Conservation (phyloP, 2,797 vertebrate genomes). For the Sylvia borin region DNA sequence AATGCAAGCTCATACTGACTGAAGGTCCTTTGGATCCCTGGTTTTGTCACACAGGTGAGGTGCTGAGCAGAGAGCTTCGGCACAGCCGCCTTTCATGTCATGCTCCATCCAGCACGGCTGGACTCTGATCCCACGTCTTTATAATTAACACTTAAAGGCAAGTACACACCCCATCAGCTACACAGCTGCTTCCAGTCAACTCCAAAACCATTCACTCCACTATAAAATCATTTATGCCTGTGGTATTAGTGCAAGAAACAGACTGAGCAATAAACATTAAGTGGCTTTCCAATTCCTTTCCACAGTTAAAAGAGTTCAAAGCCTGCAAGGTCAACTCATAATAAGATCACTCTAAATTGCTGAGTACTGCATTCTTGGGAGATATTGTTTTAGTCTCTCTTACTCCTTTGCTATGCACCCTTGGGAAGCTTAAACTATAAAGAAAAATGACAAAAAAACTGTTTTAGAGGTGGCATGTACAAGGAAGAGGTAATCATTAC, state of each 20-base stretch:
- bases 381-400: background rate
- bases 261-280: background rate
- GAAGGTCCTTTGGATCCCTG: background rate
- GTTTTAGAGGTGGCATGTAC: background rate
- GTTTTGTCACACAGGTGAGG: background rate
- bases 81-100: background rate
- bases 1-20: background rate
- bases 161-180: background rate
- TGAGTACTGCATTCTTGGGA: background rate
- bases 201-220: background rate
- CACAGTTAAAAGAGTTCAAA: background rate
- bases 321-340: background rate
- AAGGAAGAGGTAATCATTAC: background rate
- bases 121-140: background rate
- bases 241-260: conserved; percentile 7
- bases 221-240: background rate
- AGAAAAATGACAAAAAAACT: background rate
- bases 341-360: background rate
- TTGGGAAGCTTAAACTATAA: background rate
- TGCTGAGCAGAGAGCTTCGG: background rate
- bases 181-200: background rate
- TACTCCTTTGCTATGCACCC: background rate
- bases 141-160: background rate
- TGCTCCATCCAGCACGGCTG: background rate
- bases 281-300: background rate